phyloP scores from a whole-genome alignment of 1,140 invertebrate species.

The Heterodera schachtii region DNA sequence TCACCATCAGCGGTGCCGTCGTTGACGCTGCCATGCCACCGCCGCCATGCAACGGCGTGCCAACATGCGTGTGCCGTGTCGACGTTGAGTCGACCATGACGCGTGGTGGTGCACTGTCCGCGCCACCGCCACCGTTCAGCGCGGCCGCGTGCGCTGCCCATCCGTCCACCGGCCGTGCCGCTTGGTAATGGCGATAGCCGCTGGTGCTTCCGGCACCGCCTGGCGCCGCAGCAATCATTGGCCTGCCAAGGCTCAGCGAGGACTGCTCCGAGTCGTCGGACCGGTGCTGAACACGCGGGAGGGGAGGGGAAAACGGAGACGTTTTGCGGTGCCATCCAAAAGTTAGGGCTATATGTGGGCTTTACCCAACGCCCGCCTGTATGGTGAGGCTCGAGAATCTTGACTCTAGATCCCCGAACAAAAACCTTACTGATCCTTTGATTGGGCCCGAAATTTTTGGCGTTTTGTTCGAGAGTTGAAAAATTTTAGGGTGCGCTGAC shows the following conservation, averaged over 20 bases:
- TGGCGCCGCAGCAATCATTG: not conserved
- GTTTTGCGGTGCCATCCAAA: not conserved
- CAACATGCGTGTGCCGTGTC: constrained; percentile 17
- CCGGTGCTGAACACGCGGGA: constrained; percentile 8
- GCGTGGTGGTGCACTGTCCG: constrained; percentile 23
- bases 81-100: constrained; percentile 26
- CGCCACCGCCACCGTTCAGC: not conserved
- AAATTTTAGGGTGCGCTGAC: too few species aligned
- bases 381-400: too few species aligned
- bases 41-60: constrained; percentile 14
- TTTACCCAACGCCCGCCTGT: too few species aligned
- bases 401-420: too few species aligned
- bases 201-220: not conserved
- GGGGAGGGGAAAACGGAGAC: not conserved
- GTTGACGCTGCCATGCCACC: not conserved
- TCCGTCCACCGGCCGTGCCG: not conserved
- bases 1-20: constrained; percentile 1
- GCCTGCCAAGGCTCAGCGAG: constrained; percentile 18
- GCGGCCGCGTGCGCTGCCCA: not conserved
- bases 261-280: constrained; percentile 32
- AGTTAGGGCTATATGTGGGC: too few species aligned
- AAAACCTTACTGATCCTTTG: too few species aligned
- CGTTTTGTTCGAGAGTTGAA: too few species aligned
- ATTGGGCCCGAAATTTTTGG: too few species aligned
- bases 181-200: constrained; percentile 26